Base-by-base conservation (phyloP, 2,888 invertebrate species). In the Sinopyrophorus schimmeli region DNA sequence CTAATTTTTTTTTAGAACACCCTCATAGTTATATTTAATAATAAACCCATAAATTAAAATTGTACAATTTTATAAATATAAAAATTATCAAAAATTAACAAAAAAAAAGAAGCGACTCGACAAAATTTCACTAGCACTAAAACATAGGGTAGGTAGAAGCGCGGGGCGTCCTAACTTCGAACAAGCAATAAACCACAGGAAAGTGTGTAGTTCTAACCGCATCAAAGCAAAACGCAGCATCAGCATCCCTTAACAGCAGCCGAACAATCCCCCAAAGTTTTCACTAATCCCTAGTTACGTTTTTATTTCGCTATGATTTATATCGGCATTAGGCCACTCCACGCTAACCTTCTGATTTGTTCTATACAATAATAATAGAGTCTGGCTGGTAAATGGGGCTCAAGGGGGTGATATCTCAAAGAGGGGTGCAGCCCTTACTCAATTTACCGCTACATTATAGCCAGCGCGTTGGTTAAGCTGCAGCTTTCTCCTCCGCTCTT, bases 291-390 rank as follows among this genome's bases (percentile, higher is more conserved):
- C 65, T 53, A 60, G 67, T 65, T 64, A 66, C 69, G 65, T 71
- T 71, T 71, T 71, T 71, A 71, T 71, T 71, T 65, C 60, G 59
- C 66, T 66, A 73, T 72, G 74, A 74, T 74, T 72, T 73, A 73
- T 73, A 65, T 64, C 58, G 68, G 70, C 70, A 74, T 73, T 73
- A 73, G 67, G 70, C 66, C 71, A 69, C 70, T 73, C 72, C 65
- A 64, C 68, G 66, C 70, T 69, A 71, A 72, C 73, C 71, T 72
- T 69, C 71, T 73, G 73, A 74, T 74, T 73, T 73, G 74, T 72
- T 73, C 74, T 70, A 72, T 73, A 72, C 72, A 73, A 73, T 73
- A 73, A 74, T 74, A 74, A 74, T 74, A 74, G 74, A 74, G 72
- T 72, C 70, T 68, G 71, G 66, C 69, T 66, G 70, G 68, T 68